These are phyloP conservation scores for Selene dorsalis DNA, from an alignment of 2,797 vertebrate species.

Conservation along the genomic window DNA sequence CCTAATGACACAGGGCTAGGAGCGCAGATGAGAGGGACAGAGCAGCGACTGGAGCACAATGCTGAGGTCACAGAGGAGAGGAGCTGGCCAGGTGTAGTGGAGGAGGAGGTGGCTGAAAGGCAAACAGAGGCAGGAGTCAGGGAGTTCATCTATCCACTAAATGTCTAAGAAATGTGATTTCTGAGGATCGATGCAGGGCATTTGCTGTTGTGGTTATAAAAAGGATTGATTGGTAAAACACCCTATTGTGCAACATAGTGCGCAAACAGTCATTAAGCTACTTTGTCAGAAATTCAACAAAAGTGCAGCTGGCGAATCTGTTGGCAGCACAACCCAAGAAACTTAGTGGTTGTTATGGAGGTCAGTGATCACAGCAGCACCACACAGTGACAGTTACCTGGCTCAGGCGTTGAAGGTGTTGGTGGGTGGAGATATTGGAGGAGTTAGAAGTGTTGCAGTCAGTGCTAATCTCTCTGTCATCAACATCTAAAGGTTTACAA, in stretches of 20 bases:
- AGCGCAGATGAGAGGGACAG: slow-evolving; percentile 42
- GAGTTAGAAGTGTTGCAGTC: background rate
- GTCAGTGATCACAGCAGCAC: background rate
- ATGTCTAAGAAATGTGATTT: background rate
- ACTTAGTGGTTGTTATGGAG: background rate
- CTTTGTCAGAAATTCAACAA: background rate
- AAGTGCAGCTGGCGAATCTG: background rate
- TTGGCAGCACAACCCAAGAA: background rate
- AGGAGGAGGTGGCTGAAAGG: background rate
- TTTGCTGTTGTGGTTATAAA: background rate
- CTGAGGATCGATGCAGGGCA: background rate
- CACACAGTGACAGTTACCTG: too few species aligned
- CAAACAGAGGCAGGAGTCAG: background rate
- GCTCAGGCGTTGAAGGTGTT: background rate
- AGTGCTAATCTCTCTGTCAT: background rate
- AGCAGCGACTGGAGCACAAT: slow-evolving; percentile 11
- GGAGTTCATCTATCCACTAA: background rate
- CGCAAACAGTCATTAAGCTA: background rate
- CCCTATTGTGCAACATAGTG: background rate
- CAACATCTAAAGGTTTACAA: background rate
- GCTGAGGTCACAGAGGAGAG: slow-evolving; percentile 2
- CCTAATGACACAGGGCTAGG: slow-evolving; percentile 66
- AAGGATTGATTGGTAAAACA: too few species aligned
- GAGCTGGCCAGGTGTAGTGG: slow-evolving; percentile 11
- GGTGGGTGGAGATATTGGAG: too few species aligned